These are phyloP conservation scores for Pammene aurita DNA, from an alignment of 2,888 invertebrate species.

Conservation along the genomic window DNA sequence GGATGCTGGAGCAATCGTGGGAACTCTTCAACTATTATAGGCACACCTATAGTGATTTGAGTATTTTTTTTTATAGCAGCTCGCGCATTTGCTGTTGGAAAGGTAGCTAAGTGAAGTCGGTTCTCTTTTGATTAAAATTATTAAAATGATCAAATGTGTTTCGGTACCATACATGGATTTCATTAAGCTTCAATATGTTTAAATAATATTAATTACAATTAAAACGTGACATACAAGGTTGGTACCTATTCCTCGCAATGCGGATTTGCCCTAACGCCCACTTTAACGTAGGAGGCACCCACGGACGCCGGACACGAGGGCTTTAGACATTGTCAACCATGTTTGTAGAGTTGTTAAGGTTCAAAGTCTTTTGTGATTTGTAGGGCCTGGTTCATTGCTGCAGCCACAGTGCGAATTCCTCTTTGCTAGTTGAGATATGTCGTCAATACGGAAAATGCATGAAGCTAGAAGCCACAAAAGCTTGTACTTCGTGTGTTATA, in stretches of 20 bases:
- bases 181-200: conserved; percentile 47
- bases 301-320: conserved; percentile 50
- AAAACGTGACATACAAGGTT: conserved; percentile 59
- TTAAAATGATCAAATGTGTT: no score
- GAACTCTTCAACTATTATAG: no score
- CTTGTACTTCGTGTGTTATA: no score
- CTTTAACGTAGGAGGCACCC: conserved; percentile 56
- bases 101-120: no score
- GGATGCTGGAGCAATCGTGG: no score
- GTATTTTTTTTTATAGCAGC: no score
- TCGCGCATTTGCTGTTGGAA: no score
- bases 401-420: conserved; percentile 40
- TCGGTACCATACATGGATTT: conserved; percentile 43
- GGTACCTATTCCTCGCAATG: conserved; percentile 64
- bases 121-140: no score
- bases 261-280: conserved; percentile 71
- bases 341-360: conserved; percentile 10
- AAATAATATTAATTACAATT: conserved; percentile 54
- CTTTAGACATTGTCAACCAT: conserved; percentile 10
- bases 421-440: conserved; percentile 45
- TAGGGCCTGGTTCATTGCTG: conserved; percentile 37
- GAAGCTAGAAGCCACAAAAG: no score
- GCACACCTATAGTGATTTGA: no score
- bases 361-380: conserved; percentile 25
- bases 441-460: not conserved